Percentiles rank a stretch among this genome's conserved stretches.
phyloP scores from a whole-genome alignment of 2,113 vertebrate genomes.

The Psammodynastes pulverulentus region DNA sequence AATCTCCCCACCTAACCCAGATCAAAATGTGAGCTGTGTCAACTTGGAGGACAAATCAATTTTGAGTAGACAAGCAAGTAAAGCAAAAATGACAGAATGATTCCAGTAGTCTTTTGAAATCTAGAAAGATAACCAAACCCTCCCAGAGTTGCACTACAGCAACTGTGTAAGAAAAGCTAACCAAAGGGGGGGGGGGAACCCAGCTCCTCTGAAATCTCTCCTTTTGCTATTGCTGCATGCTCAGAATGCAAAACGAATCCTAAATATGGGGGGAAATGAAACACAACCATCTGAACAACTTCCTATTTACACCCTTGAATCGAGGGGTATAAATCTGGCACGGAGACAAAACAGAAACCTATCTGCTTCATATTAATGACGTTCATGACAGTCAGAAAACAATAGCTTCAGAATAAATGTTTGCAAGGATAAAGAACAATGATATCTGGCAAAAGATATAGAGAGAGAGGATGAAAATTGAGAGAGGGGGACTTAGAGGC shows the following conservation, averaged over 20 bases:
- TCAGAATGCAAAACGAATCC: background rate
- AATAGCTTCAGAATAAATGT: background rate
- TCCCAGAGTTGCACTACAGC: background rate
- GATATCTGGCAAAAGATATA: background rate
- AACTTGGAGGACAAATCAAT: background rate
- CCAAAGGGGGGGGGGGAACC: fast-evolving
- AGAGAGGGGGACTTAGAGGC: background rate
- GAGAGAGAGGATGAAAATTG: background rate
- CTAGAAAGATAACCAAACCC: background rate
- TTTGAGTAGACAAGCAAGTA: background rate
- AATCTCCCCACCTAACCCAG: background rate
- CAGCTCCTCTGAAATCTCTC: background rate
- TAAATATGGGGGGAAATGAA: background rate
- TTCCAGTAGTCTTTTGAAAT: background rate
- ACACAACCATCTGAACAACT: background rate
- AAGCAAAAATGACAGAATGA: too few species aligned
- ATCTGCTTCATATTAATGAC: background rate
- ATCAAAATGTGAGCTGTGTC: background rate
- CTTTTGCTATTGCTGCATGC: background rate
- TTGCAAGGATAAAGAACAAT: background rate
- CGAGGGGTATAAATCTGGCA: background rate
- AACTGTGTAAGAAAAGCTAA: background rate
- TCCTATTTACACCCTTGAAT: background rate
- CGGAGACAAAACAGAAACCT: background rate
- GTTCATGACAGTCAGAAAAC: background rate